A percentile compares a stretch with the other conserved stretches of the same genome.
These are phyloP conservation scores for Kuschelorhynchus macadamiae DNA, from an alignment of 2,888 invertebrate genomes.

Conservation along the genomic window DNA sequence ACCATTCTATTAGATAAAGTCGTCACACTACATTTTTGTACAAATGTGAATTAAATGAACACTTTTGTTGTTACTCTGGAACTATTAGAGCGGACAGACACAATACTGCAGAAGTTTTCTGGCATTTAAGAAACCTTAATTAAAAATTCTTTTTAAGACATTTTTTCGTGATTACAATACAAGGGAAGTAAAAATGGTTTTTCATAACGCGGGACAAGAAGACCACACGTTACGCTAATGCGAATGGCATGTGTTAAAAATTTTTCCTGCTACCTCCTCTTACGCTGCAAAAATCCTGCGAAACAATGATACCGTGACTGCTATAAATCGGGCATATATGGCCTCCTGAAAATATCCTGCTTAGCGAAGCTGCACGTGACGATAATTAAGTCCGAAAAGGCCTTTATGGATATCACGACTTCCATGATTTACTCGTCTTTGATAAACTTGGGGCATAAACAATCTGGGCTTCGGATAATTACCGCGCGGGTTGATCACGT, in stretches of 20 bases:
- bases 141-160: too few species aligned
- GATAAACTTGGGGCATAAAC: conserved; percentile 66
- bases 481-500: conserved; percentile 58
- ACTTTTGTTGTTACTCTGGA: too few species aligned
- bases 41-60: too few species aligned
- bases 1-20: too few species aligned
- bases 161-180: too few species aligned
- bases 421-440: conserved; percentile 67
- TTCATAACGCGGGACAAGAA: too few species aligned
- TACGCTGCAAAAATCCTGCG: conserved; percentile 54
- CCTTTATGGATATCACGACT: conserved; percentile 68
- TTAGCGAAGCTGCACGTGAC: conserved; percentile 66
- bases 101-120: too few species aligned
- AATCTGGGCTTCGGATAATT: conserved; percentile 63
- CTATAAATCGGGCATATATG: conserved; percentile 64
- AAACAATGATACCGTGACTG: conserved; percentile 64
- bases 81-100: too few species aligned
- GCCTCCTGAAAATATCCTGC: conserved; percentile 59
- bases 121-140: too few species aligned
- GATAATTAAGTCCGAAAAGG: conserved; percentile 67
- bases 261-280: conserved; percentile 45
- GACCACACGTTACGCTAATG: conserved; percentile 55
- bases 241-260: conserved; percentile 56
- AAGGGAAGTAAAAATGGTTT: too few species aligned
- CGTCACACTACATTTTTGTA: too few species aligned